Percentiles rank a stretch among this genome's conserved stretches.
phyloP scores from a whole-genome alignment of 2,113 vertebrate species.

The Cryptotis parvus region DNA sequence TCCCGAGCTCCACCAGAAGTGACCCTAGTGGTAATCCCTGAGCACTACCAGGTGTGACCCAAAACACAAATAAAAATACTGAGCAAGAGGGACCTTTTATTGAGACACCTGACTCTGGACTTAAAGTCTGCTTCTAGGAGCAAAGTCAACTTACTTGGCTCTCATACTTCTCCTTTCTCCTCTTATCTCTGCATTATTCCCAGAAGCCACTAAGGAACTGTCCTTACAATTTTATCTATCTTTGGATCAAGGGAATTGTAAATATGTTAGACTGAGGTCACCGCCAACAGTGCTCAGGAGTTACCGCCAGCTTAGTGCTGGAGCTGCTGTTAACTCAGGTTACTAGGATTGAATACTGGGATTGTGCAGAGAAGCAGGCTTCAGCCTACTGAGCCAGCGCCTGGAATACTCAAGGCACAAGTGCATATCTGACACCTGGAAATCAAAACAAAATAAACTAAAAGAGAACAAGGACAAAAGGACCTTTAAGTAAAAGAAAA shows the following conservation, averaged over 20 bases:
- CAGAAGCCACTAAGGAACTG: neutral
- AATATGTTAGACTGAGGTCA: neutral
- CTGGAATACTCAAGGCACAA: neutral
- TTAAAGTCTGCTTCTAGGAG: neutral
- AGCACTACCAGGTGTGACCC: too few relatives aligned
- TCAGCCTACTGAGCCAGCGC: too few relatives aligned
- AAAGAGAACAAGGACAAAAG: neutral
- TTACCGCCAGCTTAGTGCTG: too few relatives aligned
- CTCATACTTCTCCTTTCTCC: neutral
- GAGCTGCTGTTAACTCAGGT: too few relatives aligned
- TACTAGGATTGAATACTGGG: too few relatives aligned
- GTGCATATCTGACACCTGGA: constrained; percentile 28
- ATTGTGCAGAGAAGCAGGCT: too few relatives aligned
- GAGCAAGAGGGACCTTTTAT: neutral
- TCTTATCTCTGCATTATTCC: constrained; percentile 1
- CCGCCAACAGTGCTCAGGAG: too few relatives aligned
- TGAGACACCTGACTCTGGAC: neutral
- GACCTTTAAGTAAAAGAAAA: constrained; percentile 7
- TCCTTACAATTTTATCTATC: constrained; percentile 1
- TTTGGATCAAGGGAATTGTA: constrained; percentile 21
- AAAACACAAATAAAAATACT: too few relatives aligned
- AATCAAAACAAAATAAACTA: constrained; percentile 38
- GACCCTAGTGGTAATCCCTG: too few relatives aligned
- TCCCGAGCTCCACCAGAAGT: too few relatives aligned
- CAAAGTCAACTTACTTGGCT: neutral